A percentile compares a stretch with the other conserved stretches of the same genome.
These are phyloP conservation scores for Drosophila lini DNA, from an alignment of 1,140 invertebrate genomes.

Conservation along the genomic window DNA sequence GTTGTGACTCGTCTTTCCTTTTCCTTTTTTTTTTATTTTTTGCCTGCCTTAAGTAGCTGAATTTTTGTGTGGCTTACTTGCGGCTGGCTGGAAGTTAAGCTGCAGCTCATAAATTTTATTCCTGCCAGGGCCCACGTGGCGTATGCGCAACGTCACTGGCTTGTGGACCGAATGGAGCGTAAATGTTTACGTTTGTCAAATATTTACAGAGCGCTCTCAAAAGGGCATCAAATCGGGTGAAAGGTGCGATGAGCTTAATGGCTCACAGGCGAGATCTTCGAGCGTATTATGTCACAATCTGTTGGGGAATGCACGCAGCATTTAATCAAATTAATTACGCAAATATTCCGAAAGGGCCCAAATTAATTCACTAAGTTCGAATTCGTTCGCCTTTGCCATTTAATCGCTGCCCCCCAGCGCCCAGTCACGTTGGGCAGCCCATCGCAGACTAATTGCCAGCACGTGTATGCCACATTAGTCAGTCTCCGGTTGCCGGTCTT, in stretches of 20 bases:
- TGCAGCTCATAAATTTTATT: constrained; percentile 70
- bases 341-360: constrained; percentile 2
- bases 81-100: constrained; percentile 52
- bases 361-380: constrained; percentile 42
- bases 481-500: constrained; percentile 9
- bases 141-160: constrained; percentile 55
- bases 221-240: constrained; percentile 9
- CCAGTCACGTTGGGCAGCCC: constrained; percentile 22
- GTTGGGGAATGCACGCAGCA: constrained; percentile 4
- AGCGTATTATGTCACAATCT: constrained; percentile 8
- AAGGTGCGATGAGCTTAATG: constrained; percentile 42
- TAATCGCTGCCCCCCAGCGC: constrained; percentile 20
- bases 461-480: constrained; percentile 46
- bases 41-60: constrained; percentile 37
- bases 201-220: constrained; percentile 28
- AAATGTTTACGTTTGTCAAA: constrained; percentile 59
- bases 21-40: constrained; percentile 18
- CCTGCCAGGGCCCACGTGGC: constrained; percentile 16
- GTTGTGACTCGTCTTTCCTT: neutral
- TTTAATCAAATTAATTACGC: constrained; percentile 33
- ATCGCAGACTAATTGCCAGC: constrained; percentile 54
- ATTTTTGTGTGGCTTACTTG: constrained; percentile 59
- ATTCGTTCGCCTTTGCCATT: constrained; percentile 31
- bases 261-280: constrained; percentile 45
- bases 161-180: constrained; percentile 43